These are phyloP conservation scores for Callinectes sapidus DNA, from an alignment of 2,888 invertebrate species.

Conservation along the genomic window DNA sequence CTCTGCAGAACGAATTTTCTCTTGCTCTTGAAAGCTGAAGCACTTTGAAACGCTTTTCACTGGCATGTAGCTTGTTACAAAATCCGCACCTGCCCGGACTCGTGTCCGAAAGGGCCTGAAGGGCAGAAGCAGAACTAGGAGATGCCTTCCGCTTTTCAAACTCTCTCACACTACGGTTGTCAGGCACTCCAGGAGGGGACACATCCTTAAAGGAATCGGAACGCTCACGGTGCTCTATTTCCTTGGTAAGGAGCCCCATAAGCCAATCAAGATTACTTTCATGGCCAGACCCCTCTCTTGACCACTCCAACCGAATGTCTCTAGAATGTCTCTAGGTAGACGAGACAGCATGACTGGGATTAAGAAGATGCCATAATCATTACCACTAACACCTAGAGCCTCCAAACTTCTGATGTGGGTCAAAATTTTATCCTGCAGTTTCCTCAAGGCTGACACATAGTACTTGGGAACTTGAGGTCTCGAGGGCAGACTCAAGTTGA, in stretches of 20 bases:
- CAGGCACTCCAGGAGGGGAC: background rate
- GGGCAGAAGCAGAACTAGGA: no score
- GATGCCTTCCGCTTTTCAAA: no score
- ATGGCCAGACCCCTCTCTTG: background rate
- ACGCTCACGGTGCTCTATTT: background rate
- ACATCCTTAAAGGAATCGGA: background rate
- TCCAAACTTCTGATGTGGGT: slow-evolving; percentile 35
- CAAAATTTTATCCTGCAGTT: background rate
- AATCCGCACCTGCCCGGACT: no score
- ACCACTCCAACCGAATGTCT: slow-evolving; percentile 15
- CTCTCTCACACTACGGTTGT: no score
- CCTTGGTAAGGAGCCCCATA: background rate
- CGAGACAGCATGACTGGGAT: background rate
- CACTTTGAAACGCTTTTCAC: no score
- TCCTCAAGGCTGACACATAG: background rate
- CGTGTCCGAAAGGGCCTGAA: no score
- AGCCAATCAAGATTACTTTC: slow-evolving; percentile 26
- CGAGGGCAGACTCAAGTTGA: background rate
- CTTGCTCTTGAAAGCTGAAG: no score
- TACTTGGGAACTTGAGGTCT: background rate
- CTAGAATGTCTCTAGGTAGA: background rate
- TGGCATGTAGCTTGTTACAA: no score
- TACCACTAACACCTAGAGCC: background rate
- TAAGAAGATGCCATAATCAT: background rate
- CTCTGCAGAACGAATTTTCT: no score